phyloP scores from a whole-genome alignment of 2,113 vertebrate genomes.

The Taurulus bubalis region DNA sequence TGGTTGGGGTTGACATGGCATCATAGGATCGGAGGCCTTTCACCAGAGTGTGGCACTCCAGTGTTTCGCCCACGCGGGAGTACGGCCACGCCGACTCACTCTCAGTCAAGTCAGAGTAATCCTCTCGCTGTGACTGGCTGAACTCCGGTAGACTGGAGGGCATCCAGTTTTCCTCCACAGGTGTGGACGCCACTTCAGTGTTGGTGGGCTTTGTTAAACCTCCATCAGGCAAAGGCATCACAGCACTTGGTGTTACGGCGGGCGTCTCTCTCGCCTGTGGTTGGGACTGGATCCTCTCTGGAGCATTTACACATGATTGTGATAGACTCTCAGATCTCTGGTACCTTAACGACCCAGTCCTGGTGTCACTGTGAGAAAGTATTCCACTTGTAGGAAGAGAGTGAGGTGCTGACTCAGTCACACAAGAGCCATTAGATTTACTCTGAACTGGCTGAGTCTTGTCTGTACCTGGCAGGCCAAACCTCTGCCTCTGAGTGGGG shows the following conservation, averaged over 20 bases:
- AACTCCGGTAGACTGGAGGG: conserved; percentile 66
- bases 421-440: conserved; percentile 39
- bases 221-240: conserved; percentile 35
- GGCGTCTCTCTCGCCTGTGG: conserved; percentile 20
- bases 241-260: conserved; percentile 10
- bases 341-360: conserved; percentile 2
- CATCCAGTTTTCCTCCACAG: conserved; percentile 58
- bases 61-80: conserved; percentile 76
- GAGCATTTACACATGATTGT: conserved; percentile 17
- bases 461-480: conserved; percentile 43
- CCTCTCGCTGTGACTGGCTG: conserved; percentile 67
- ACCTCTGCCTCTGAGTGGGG: conserved; percentile 43
- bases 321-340: conserved; percentile 53
- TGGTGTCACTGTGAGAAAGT: conserved; percentile 35
- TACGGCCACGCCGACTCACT: conserved; percentile 61
- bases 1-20: conserved; percentile 69
- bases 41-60: conserved; percentile 85
- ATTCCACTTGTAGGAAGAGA: conserved; percentile 42
- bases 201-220: conserved; percentile 48
- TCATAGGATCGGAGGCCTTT: conserved; percentile 84
- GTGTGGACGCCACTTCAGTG: conserved; percentile 33
- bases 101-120: conserved; percentile 56
- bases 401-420: conserved; percentile 25
- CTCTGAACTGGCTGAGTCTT: conserved; percentile 34
- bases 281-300: conserved; percentile 29